A percentile compares a stretch with the other conserved stretches of the same genome.
Evolutionary conservation across 2,113 vertebrate genomes (phyloP).

Genomic region (Poeciliopsis occidentalis): DNA sequence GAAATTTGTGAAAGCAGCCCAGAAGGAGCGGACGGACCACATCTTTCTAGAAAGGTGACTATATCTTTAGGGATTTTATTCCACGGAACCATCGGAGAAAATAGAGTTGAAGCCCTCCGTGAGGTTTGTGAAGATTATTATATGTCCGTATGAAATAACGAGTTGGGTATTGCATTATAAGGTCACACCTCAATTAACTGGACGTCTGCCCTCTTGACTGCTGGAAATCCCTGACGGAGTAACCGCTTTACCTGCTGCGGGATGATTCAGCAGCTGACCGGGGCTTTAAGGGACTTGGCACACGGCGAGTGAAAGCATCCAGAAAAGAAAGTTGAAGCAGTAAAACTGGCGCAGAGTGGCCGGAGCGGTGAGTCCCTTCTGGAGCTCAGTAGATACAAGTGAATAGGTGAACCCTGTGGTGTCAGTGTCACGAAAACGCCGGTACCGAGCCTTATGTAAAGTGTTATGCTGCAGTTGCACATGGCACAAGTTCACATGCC

Average conservation of each 20-base stretch:
- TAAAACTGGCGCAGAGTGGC: too few relatives aligned
- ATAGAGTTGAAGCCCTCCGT: not conserved
- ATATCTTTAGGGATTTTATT: not conserved
- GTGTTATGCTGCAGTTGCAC: constrained; percentile 33
- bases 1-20: constrained; percentile 28
- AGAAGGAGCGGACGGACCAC: too few relatives aligned
- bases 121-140: constrained; percentile 49
- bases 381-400: not conserved
- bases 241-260: not conserved
- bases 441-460: constrained; percentile 63
- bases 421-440: constrained; percentile 34
- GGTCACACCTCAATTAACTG: not conserved
- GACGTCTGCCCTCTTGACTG: not conserved
- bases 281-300: not conserved
- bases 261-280: not conserved
- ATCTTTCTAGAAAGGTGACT: not conserved
- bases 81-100: not conserved
- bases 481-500: constrained; percentile 47
- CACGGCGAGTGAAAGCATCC: not conserved
- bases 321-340: not conserved
- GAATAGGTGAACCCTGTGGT: not conserved
- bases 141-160: not conserved
- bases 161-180: not conserved
- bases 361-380: not conserved
- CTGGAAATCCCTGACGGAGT: not conserved